These are phyloP conservation scores for Pseudomugil gertrudae DNA, from an alignment of 2,797 vertebrate genomes.

Conservation along the genomic window DNA sequence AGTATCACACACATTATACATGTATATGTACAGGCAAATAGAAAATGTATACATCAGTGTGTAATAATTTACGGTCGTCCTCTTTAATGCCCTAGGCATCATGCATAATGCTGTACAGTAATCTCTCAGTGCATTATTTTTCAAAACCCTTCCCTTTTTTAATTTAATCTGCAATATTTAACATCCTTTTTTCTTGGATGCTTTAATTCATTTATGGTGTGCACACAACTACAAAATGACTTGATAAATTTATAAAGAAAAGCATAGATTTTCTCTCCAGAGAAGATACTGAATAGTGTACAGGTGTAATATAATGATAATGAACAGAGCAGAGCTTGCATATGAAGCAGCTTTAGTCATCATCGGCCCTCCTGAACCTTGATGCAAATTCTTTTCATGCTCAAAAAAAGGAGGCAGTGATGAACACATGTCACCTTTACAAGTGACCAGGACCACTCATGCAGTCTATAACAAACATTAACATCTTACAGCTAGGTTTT, in stretches of 20 bases:
- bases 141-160: neutral
- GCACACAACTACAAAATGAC: neutral
- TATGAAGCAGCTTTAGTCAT: constrained; percentile 4
- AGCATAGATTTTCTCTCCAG: constrained; percentile 1
- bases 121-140: constrained; percentile 12
- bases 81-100: constrained; percentile 1
- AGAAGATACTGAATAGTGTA: neutral
- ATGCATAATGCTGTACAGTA: constrained; percentile 6
- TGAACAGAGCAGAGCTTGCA: constrained; percentile 10
- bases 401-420: neutral
- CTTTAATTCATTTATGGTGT: neutral
- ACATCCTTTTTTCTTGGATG: neutral
- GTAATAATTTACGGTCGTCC: constrained; percentile 9
- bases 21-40: constrained; percentile 9
- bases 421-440: constrained; percentile 13
- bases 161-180: neutral
- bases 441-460: constrained; percentile 3
- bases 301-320: constrained; percentile 8
- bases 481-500: constrained; percentile 14
- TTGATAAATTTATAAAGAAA: neutral
- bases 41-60: constrained; percentile 9
- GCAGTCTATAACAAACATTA: constrained; percentile 15
- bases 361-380: neutral
- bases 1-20: constrained; percentile 11
- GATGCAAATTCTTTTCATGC: constrained; percentile 19